Base-by-base conservation (phyloP, 2,113 vertebrate genomes). In the Halichoerus grypus region DNA sequence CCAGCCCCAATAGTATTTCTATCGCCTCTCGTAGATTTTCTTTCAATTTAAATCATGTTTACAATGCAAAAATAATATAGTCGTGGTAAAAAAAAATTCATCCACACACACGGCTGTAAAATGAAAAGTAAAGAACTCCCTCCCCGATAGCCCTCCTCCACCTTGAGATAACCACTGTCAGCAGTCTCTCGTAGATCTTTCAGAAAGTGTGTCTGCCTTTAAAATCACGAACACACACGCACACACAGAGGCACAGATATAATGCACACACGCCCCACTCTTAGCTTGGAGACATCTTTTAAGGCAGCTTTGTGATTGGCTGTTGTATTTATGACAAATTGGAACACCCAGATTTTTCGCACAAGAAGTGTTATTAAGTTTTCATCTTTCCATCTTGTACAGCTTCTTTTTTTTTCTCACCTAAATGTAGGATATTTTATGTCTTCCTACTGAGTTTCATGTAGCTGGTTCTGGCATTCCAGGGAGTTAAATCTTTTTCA, bases 291-390 rank as follows among this genome's bases (percentile, higher is more conserved):
- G 97, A n/a, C 61, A 95, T 95, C 91, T 97, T 94, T 85, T 69
- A 91, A 94, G 94, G 39, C 80, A 77, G 80, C 42, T 91, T 88
- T 86, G n/a, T 76, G 76, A 97, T 94, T 97, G 96, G 96, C 94
- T 97, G 72, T 36, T 98, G 96, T 97, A 97, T 98, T 98, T 98
- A 98, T 96, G 95, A 97, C 96, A 92, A 97, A 95, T 93, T 98
- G 88, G 83, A 97, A 79, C 88, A 96, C 88, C 33, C 91, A 88
- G 93, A 91, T 97, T 61, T 97, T 97, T 97, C 95, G 21, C 97
- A 96, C 94, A 97, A 95, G 96, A 96, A 97, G 97, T 97, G 96
- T 95, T 97, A 95, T 97, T 97, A 97, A 93, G 94, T 97, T 98
- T 97, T 96, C 85, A 93, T 97, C 96, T 96, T 71, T 96, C 96